Evolutionary conservation across 1,140 invertebrate genomes (phyloP), one percentile per base, ranked within the genome.

Genomic region (Zaprionus capensis): DNA sequence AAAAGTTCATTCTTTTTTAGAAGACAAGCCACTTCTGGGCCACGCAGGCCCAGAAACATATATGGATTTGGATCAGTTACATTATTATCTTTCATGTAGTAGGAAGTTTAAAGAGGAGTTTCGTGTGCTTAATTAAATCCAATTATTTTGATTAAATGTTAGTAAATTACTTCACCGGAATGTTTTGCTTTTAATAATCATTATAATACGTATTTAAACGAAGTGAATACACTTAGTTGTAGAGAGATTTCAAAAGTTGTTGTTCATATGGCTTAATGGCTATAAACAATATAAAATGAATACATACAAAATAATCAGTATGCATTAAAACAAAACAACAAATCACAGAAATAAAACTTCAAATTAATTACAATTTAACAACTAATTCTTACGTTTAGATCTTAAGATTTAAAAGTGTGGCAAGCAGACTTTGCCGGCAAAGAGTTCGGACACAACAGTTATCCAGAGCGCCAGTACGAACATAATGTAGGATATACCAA

Each of bases 351-450:
- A 55, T 14, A 61, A 72, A 66, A 70, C 38, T 58, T 24, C 24
- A 66, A 76, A 65, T 44, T 41, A 66, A 46, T 44, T 36, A 11
- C 11, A 57, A 46, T 31, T 49, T 55, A 71, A 22, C 4, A 71
- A 20, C 61, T 67, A 56, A 64, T 36, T 63, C 11, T 44, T 57
- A 64, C 17, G 9, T 4, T n/a, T 7, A 15, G 46, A 58, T 31
- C 15, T 72, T 20, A 62, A 1, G n/a, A 28, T 76, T 59, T 96
- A 98, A 94, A 98, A 98, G 94, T 99, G 97, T 55, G 98, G 98
- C 72, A 99, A 93, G 93, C 98, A 99, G 12, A 99, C 97, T 96
- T 99, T 99, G n/a, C 98, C 98, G 66, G 98, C 98, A 95, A 99
- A 99, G 20, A 99, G 93, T 94, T 99, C 98, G 11, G 98, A 99